Base-by-base conservation (phyloP, 2,113 vertebrate genomes). In the Tenebrosternarchus preto region DNA sequence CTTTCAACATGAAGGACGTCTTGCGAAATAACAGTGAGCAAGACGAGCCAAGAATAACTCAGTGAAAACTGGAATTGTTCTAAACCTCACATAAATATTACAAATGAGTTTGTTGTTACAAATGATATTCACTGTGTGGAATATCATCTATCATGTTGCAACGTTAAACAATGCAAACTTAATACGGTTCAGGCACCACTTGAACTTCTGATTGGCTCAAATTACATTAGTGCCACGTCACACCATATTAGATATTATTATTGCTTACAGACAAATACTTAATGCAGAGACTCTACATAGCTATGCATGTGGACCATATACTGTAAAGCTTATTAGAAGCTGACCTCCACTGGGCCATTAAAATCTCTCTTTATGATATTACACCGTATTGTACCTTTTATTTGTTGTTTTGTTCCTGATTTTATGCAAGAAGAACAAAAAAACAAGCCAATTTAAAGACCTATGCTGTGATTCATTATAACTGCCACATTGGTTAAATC, bases 311-410 rank as follows among this genome's bases (percentile, higher is more conserved):
- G 66, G 20, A 31, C 15, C n/a, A 29, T 31, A 56, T 70, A 66
- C 29, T 33, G 33, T 60, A 68, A 66, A 73, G 20, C 46, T 82
- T 27, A 77, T 77, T 82, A 73, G 46, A 43, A 64, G 46, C 53
- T 24, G 29, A 66, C n/a, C 43, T n/a, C 59, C 70, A 60, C 31
- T 59, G 61, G 80, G 68, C 3, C 36, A 56, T 29, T 29, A 19
- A 66, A 71, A 63, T 69, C 33, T 36, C 61, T 27, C 8, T 67
- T 73, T 71, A 53, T 66, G 59, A 56, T 39, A 57, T 31, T 36
- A 57, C 57, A 33, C 33, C 11, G 25, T 33, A 77, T 76, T 64
- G 16, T 50, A 78, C 68, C 57, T 60, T 56, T 81, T 67, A 46
- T 24, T 63, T 17, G 16, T 56, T 50, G 43, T 66, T 33, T 66